Base-by-base conservation (phyloP, 2,888 invertebrate genomes). In the Hypolimnas misippus region DNA sequence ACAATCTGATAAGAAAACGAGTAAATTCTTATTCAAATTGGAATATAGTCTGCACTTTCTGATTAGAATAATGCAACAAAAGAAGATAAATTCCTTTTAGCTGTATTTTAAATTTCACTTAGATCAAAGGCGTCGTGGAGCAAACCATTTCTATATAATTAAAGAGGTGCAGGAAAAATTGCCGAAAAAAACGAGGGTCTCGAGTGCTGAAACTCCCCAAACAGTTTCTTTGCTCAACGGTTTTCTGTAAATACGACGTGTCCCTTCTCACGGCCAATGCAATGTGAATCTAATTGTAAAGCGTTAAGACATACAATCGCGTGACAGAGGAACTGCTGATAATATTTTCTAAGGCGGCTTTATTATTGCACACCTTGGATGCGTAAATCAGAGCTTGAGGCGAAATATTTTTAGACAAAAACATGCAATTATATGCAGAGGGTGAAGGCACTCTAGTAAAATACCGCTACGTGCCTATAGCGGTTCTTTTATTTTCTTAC, bases 351-450 rank as follows among this genome's bases (percentile, higher is more conserved):
- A 80, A 84, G 84, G 82, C 84, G 82, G 82, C 84, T 77, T 89
- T 90, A 92, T 92, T 92, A 89, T 88, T 90, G 89, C 89, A 90
- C 92, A 91, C 91, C 91, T 89, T 89, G 92, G 86, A 90, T 86
- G 88, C 92, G 92, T 92, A 92, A 92, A 92, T 92, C 92, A 92
- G 88, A 80, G 91, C 89, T 81, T 73, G 81, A 78, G 87, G 92
- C 87, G 78, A 82, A 72, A 69, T 69, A 86, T 87, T 91, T 89
- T 87, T 83, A 87, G 81, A 83, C 84, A 87, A 91, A 87, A 87
- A 90, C 86, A 90, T 89, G 89, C 91, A 91, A 90, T 90, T 90
- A 90, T 87, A 88, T 87, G 89, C 87, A 89, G 85, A 86, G 79
- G 68, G 73, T 62, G 58, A 59, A 62, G 46, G 31, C 64, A 42